Evolutionary conservation across 2,888 invertebrate genomes (phyloP).

Genomic region (Cantharis rufa): DNA sequence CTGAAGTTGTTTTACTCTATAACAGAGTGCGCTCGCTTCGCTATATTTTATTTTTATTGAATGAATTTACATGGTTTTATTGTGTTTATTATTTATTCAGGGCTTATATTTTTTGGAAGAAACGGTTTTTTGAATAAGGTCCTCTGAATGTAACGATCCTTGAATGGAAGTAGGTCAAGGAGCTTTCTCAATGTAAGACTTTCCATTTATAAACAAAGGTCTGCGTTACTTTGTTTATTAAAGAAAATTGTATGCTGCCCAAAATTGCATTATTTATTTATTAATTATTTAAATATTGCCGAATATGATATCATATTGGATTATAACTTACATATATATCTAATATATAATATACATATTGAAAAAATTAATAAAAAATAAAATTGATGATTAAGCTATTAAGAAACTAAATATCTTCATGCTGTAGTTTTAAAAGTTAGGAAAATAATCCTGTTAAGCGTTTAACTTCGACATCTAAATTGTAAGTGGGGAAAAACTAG

Average conservation of each 20-base stretch:
- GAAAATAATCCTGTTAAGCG: not conserved
- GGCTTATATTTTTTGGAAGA: not conserved
- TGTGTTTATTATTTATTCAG: not conserved
- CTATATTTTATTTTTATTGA: not conserved
- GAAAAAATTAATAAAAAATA: not conserved
- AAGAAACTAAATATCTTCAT: too few species aligned
- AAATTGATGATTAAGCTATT: not conserved
- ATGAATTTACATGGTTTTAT: not conserved
- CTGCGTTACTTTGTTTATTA: not conserved
- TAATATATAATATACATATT: not conserved
- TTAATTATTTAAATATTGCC: too few species aligned
- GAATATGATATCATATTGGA: too few species aligned
- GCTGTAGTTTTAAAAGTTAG: not conserved
- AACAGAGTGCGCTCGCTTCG: not conserved
- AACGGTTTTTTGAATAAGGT: not conserved
- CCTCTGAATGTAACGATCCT: conserved; percentile 8
- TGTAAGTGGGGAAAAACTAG: not conserved
- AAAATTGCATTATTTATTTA: not conserved
- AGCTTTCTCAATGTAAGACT: conserved; percentile 1
- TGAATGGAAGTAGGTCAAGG: conserved; percentile 7
- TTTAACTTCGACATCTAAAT: not conserved
- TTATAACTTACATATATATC: too few species aligned
- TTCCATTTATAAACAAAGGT: not conserved
- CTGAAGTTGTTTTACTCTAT: not conserved
- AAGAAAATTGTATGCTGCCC: not conserved